phyloP scores from a whole-genome alignment of 2,797 vertebrate genomes.

The Bovichtus diacanthus region DNA sequence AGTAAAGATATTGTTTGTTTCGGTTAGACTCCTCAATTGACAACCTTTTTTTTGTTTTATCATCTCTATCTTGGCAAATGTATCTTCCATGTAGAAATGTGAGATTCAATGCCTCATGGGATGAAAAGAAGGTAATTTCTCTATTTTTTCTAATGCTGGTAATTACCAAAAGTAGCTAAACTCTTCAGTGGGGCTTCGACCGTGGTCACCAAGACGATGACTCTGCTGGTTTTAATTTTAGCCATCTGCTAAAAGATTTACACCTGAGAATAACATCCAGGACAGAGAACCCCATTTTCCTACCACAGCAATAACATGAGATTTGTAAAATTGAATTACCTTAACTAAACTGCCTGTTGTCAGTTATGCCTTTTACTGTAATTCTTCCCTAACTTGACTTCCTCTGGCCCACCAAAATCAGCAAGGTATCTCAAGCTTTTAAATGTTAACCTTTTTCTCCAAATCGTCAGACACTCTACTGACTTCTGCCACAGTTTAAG shows the following conservation, averaged over 20 bases:
- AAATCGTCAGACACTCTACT: constrained; percentile 25
- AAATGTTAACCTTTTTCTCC: constrained; percentile 11
- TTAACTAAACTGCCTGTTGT: background rate
- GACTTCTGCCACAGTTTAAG: constrained; percentile 38
- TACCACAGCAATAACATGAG: background rate
- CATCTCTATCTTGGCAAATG: background rate
- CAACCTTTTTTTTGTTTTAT: background rate
- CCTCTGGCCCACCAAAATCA: constrained; percentile 7
- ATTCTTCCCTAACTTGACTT: constrained; percentile 12
- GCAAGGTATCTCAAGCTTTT: constrained; percentile 20
- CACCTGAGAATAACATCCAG: background rate
- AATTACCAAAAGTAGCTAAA: constrained; percentile 3
- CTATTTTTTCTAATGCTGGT: background rate
- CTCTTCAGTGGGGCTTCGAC: background rate
- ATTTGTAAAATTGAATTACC: background rate
- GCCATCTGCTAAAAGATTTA: background rate
- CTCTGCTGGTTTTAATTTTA: constrained; percentile 8
- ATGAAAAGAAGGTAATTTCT: background rate
- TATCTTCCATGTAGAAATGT: background rate
- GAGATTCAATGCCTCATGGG: background rate
- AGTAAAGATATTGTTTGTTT: background rate
- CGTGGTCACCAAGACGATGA: background rate
- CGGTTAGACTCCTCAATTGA: background rate
- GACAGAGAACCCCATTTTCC: background rate
- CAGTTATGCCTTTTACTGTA: constrained; percentile 9